These are phyloP conservation scores for Hypena proboscidalis DNA, from an alignment of 2,888 invertebrate species.

Conservation along the genomic window DNA sequence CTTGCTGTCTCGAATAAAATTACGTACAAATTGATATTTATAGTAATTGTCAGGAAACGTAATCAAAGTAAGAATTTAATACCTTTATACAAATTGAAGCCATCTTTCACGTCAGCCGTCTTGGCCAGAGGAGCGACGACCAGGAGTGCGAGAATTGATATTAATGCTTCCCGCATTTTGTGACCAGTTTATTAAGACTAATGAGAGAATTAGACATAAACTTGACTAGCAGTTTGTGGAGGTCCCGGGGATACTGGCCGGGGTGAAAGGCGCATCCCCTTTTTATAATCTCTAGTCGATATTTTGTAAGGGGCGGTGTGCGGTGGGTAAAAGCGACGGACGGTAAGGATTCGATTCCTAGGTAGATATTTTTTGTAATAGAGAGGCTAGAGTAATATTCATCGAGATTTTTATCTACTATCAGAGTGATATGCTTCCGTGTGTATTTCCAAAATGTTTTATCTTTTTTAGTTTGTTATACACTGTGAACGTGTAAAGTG, in stretches of 20 bases:
- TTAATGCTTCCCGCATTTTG: constrained; percentile 70
- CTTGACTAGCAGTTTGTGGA: constrained; percentile 39
- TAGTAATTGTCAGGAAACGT: too few species aligned
- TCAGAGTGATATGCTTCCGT: too few species aligned
- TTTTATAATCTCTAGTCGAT: constrained; percentile 62
- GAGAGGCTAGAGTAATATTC: too few species aligned
- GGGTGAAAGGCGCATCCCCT: constrained; percentile 37
- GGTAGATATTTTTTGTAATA: too few species aligned
- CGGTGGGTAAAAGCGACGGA: constrained; percentile 14
- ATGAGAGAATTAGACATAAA: constrained; percentile 49
- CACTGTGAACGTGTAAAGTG: too few species aligned
- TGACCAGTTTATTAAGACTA: constrained; percentile 54
- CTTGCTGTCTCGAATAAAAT: too few species aligned
- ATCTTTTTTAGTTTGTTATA: too few species aligned
- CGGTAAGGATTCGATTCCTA: constrained; percentile 39
- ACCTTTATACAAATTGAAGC: constrained; percentile 81
- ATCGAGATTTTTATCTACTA: too few species aligned
- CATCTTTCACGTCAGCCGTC: constrained; percentile 69
- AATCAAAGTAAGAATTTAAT: constrained; percentile 27
- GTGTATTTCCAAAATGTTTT: too few species aligned
- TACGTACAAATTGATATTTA: too few species aligned
- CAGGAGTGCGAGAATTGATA: constrained; percentile 66
- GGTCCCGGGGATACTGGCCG: constrained; percentile 44
- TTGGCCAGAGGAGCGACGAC: constrained; percentile 51
- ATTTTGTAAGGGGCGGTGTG: constrained; percentile 13